Evolutionary conservation across 92 coral and sea anemone species (phyloP), one percentile per base, ranked within the genome.

Genomic region (Porites rus): DNA sequence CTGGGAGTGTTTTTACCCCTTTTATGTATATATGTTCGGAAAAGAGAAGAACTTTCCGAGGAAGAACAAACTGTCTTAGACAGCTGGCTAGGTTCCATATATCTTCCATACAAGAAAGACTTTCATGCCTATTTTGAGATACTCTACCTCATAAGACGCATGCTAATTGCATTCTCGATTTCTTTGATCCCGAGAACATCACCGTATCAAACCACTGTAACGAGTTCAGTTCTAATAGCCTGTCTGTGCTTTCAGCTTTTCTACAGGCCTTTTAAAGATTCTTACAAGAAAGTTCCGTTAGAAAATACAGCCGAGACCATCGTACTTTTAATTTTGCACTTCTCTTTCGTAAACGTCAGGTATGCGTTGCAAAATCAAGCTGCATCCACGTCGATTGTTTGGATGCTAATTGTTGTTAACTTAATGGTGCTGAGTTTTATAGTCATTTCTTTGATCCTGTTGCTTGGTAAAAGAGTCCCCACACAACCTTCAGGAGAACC

Each of bases 91-190:
- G 89, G 89, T 22, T 69, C 86, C 28, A 51, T 84, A 31, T 89
- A 89, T 72, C 80, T 56, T n/a, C 89, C 84, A 10, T 89, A 84
- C 69, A 78, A 61, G 72, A 70, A 85, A 50, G 25, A 65, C 51
- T 86, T 89, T 10, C 81, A 69, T 51, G 54, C 80, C 18, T 90
- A 90, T 62, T 90, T 86, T 76, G 93, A 90, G 74, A 74, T 93
- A 16, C 18, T 90, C 14, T 87, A 83, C 63, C 90, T 93, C 18
- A 65, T 67, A 2, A 61, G 94, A 12, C 93, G 92, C 64, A 79
- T 93, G 71, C 64, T 90, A 7, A 78, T 93, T 17, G 96, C 96
- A 3, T 78, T 70, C n/a, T 84, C 82, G 31, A 64, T 93, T 51
- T 77, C 96, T 64, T 76, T 93, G 24, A 77, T 90, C 17, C 90